These are phyloP conservation scores for Gibbula magus DNA, from an alignment of 2,888 invertebrate species.

Conservation along the genomic window DNA sequence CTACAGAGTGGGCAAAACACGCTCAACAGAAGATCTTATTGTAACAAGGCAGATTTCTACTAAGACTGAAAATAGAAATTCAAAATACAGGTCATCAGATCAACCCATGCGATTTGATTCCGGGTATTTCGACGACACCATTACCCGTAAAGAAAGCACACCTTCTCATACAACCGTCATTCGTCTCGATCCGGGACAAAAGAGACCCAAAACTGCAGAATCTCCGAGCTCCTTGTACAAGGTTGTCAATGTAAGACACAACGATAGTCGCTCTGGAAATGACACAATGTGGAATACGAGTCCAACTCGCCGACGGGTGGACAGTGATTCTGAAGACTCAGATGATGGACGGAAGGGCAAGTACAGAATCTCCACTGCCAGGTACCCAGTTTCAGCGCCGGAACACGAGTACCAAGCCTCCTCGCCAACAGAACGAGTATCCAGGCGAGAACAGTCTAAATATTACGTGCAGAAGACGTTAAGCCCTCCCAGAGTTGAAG, in stretches of 20 bases:
- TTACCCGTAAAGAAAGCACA: background rate
- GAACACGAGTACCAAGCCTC: background rate
- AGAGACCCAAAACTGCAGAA: background rate
- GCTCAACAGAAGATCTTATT: constrained; percentile 1
- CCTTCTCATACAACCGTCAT: constrained; percentile 25
- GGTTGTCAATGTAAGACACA: constrained; percentile 25
- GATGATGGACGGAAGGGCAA: constrained; percentile 10
- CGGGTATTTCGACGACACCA: constrained; percentile 28
- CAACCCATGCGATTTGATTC: constrained; percentile 25
- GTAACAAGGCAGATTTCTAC: background rate
- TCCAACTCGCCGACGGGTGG: background rate
- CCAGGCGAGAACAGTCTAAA: constrained; percentile 4
- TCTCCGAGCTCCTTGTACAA: constrained; percentile 21
- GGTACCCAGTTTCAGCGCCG: background rate
- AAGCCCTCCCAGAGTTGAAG: background rate
- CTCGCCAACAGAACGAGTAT: background rate
- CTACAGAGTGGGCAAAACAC: background rate
- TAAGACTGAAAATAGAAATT: background rate
- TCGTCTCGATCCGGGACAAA: background rate
- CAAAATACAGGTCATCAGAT: background rate
- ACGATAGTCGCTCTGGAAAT: constrained; percentile 11
- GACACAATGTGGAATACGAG: constrained; percentile 1
- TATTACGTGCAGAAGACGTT: constrained; percentile 23
- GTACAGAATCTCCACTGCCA: constrained; percentile 18
- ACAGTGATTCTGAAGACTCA: constrained; percentile 11